Percentiles rank a stretch among this genome's conserved stretches.
Conservation (phyloP, 2,888 invertebrate species). For the Ochlodes sylvanus region DNA sequence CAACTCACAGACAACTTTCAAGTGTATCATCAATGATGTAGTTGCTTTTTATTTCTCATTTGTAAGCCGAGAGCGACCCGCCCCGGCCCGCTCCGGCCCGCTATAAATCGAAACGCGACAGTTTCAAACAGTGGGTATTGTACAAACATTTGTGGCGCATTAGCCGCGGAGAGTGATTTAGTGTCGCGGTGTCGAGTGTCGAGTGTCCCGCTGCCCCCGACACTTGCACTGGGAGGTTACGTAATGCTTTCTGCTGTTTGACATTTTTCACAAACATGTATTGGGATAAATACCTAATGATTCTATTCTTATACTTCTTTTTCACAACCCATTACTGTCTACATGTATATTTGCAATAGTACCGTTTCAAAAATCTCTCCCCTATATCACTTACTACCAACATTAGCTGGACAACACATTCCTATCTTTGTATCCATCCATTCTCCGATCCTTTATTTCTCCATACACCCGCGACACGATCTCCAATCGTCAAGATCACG, state of each 20-base stretch:
- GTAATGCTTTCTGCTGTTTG: conserved; percentile 5
- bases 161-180: conserved; percentile 16
- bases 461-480: conserved; percentile 3
- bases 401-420: neutral
- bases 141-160: conserved; percentile 25
- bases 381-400: no score
- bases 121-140: conserved; percentile 31
- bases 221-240: conserved; percentile 1
- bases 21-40: conserved; percentile 1
- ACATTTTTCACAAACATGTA: neutral
- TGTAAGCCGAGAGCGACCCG: conserved; percentile 26
- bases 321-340: no score
- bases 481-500: conserved; percentile 3
- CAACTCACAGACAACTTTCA: conserved; percentile 17
- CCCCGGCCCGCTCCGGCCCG: conserved; percentile 16
- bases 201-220: conserved; percentile 16
- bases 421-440: no score
- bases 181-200: conserved; percentile 14
- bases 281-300: no score
- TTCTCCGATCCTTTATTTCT: neutral
- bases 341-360: no score
- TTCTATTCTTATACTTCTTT: no score
- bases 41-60: conserved; percentile 11
- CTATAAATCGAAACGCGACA: conserved; percentile 36
- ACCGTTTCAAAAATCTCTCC: no score